Base-by-base conservation (phyloP, 2,797 vertebrate species). In the Falco columbarius region DNA sequence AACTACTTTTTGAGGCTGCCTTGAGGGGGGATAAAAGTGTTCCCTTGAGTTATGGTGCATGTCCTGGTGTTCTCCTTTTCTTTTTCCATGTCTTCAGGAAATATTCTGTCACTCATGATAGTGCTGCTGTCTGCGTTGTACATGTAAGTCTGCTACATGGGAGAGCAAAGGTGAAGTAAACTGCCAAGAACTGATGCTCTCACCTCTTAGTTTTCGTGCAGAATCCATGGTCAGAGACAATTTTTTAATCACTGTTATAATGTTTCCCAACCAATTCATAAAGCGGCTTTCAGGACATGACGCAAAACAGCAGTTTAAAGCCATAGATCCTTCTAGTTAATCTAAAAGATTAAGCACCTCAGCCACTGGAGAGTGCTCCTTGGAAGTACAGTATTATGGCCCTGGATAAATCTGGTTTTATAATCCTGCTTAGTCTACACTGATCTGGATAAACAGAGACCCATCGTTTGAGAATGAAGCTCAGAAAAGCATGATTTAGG, bases 321-420 rank as follows among this genome's bases (percentile, higher is more conserved):
- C 97, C 87, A 97, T 17, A 95, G 95, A 96, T 94, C 95, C 92
- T 97, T 96, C 92, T 80, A 95, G 95, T 97, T 97, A 97, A 98
- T 97, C 97, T 97, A 95, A 89, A 96, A 95, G 96, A 97, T 97
- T 97, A 98, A 96, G 95, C 95, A 96, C 92, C 96, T 97, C 96
- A 94, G 95, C 81, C 96, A 51, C 94, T 93, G 92, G 68, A 90
- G 61, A 96, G 90, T 95, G 90, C 81, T 90, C 93, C 90, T 90
- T 94, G 96, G 75, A 94, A 94, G 92, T 51, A n/a, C 74, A 88
- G 89, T 27, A 95, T 91, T 93, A 94, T 70, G 95, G 81, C 93
- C 88, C 82, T 65, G 93, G 80, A 90, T 97, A 97, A 97, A 97
- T 95, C 95, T 96, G 97, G 66, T 76, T 96, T 95, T 95, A 98